Evolutionary conservation across 2,113 vertebrate genomes (phyloP), one percentile per base, ranked within the genome.

Genomic region (Nipponia nippon): DNA sequence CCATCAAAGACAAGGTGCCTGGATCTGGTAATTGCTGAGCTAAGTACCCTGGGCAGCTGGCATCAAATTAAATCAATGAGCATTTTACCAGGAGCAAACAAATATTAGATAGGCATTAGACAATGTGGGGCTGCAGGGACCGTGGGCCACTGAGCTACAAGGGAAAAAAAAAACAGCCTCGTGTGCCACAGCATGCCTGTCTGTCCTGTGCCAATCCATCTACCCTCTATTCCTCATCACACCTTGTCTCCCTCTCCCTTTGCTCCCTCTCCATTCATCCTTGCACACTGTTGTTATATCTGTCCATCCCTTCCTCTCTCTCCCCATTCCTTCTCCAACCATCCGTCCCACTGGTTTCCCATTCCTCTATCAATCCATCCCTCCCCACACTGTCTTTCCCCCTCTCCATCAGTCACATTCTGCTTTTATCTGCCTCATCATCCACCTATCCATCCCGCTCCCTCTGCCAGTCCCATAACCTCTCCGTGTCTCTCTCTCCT

Each of bases 21-120:
- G 86, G 50, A 49, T 46, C 50, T 40, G 79, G 50, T 94, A 65
- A 95, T 95, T 94, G 96, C 81, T 72, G 82, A 83, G 93, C 90
- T 83, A 91, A 95, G 96, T 88, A 84, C 75, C 90, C 85, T 50
- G 94, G 94, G 96, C 93, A 82, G 73, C 90, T 90, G 91, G 87
- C 70, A 13, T 75, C 95, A 72, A 91, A 92, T 87, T 78, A 84
- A 94, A 94, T 82, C 97, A 87, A 44, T 40, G 88, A 90, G 75
- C 5, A 3, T 85, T 95, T 94, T 87, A 84, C 56, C 10, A 0
- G 87, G 81, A 94, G 89, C 87, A 80, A 96, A 89, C 50, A 80
- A 88, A 80, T 66, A 85, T 63, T 61, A 89, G 66, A 27, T 4
- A 52, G 62, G 69, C 89, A 87, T 94, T 72, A 94, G 73, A 11